Evolutionary conservation across 2,113 vertebrate genomes (phyloP).

Genomic region (Opisthocomus hoazin): DNA sequence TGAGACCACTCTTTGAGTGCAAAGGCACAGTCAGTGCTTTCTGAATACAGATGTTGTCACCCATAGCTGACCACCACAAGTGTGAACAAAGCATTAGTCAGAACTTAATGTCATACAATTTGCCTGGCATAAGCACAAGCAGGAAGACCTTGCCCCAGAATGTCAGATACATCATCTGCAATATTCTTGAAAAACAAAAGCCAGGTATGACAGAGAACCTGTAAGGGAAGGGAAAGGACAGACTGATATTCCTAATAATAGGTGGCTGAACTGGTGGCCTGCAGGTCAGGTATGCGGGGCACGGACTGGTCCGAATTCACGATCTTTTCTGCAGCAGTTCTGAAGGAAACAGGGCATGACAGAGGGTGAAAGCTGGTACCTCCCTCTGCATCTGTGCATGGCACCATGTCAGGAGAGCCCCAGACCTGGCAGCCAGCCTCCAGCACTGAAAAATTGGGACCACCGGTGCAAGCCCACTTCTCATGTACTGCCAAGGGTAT

Average conservation of each 20-base stretch:
- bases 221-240: neutral
- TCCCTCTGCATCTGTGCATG: neutral
- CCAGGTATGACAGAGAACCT: neutral
- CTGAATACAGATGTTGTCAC: neutral
- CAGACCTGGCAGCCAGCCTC: neutral
- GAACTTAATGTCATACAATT: neutral
- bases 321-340: neutral
- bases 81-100: neutral
- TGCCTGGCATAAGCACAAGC: neutral
- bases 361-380: neutral
- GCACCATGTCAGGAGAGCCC: neutral
- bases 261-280: neutral
- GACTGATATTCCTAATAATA: neutral
- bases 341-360: neutral
- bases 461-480: neutral
- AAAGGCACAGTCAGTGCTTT: neutral
- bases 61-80: neutral
- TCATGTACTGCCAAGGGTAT: neutral
- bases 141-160: neutral
- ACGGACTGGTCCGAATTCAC: neutral
- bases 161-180: neutral
- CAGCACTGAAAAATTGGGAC: neutral
- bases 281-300: neutral
- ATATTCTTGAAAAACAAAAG: neutral
- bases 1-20: neutral